Evolutionary conservation across 2,797 vertebrate species (phyloP), one percentile per base, ranked within the genome.

Genomic region (Novumbra hubbsi): DNA sequence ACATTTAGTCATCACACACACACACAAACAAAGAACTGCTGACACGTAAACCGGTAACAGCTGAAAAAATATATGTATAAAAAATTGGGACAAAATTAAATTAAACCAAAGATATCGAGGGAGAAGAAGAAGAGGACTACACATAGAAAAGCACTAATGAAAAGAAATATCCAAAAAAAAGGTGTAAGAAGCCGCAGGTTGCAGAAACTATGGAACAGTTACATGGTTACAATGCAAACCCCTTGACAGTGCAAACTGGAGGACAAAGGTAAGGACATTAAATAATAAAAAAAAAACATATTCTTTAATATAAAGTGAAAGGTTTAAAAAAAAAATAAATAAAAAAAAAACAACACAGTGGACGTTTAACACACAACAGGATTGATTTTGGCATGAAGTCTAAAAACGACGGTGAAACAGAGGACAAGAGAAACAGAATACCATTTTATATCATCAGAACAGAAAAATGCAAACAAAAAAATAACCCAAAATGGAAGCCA

Each of bases 381-480:
- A 87, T 89, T 78, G 81, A 86, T 88, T 90, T 90, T 87, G 85
- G 86, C 87, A 87, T 85, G 83, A 78, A 83, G 78, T 84, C 52
- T 49, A 87, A 72, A 83, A 68, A 75, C 14, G 3, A 57, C n/a
- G 66, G 66, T 75, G 52, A 68, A 30, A 73, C 68, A 79, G 74
- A 38, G 74, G 74, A 70, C 72, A 78, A 76, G 78, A 71, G 55
- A 84, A 75, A 80, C 80, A 63, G 86, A 52, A 85, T 87, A 84
- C 86, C 79, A 85, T 85, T 89, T 80, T 73, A 88, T 80, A 88
- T 84, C 86, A 87, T 89, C 88, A 86, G 90, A 89, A 91, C 88
- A 90, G 88, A 87, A 87, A 91, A 89, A 87, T 90, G 83, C 92
- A 94, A 82, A 90, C 91, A 92, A 91, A 92, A 92, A 87, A 90